Percentiles rank a stretch among this genome's conserved stretches.
Conservation (phyloP, 2,888 invertebrate species). For the Aporophyla lueneburgensis region DNA sequence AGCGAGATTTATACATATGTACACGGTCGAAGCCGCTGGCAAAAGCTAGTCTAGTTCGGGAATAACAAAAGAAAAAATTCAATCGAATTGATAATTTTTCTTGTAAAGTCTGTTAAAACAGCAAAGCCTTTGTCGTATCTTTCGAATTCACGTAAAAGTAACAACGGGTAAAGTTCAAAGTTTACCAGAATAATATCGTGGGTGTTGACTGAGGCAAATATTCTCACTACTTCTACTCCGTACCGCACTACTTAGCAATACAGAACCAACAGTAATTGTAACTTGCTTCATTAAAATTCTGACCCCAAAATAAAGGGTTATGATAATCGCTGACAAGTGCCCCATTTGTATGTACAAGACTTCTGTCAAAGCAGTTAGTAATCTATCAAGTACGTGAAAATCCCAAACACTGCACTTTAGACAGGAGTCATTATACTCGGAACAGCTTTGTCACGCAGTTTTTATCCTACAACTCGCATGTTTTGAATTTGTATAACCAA, state of each 20-base stretch:
- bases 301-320: not conserved
- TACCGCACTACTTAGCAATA: not conserved
- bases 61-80: too few species aligned
- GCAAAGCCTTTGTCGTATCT: not conserved
- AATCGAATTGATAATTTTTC: too few species aligned
- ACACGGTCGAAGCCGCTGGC: too few species aligned
- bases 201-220: not conserved
- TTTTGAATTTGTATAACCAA: constrained; percentile 54
- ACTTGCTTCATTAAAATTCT: not conserved
- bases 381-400: constrained; percentile 19
- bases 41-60: too few species aligned
- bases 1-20: too few species aligned
- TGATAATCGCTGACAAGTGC: not conserved
- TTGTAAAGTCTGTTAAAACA: not conserved
- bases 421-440: constrained; percentile 22
- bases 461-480: constrained; percentile 35
- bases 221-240: not conserved
- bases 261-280: not conserved
- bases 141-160: constrained; percentile 1
- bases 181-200: not conserved
- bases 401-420: constrained; percentile 23
- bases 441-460: constrained; percentile 34
- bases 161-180: not conserved
- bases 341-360: not conserved
- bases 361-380: constrained; percentile 22